These are phyloP conservation scores for Sycobia sp. DNA, from an alignment of 1,140 invertebrate species.

Conservation along the genomic window DNA sequence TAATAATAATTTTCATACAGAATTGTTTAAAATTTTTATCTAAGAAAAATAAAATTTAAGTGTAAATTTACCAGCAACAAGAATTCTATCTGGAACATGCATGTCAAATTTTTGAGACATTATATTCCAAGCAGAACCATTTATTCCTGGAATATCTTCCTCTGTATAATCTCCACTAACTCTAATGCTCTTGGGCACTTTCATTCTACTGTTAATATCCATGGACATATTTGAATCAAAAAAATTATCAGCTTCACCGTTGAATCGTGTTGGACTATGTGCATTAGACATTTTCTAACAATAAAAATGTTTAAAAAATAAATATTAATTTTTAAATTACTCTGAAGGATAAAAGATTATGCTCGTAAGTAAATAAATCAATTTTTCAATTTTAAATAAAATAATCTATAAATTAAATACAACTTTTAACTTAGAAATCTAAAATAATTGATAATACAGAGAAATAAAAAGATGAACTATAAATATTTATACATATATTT, in stretches of 20 bases:
- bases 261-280: slow-evolving; percentile 66
- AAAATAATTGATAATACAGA: too few species aligned
- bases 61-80: slow-evolving; percentile 71
- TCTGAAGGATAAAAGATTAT: too few species aligned
- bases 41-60: slow-evolving; percentile 5
- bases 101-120: slow-evolving; percentile 77
- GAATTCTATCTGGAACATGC: slow-evolving; percentile 88
- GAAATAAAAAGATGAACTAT: too few species aligned
- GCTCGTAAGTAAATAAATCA: too few species aligned
- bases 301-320: too few species aligned
- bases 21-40: background rate
- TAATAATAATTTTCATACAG: background rate
- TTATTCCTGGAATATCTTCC: slow-evolving; percentile 64
- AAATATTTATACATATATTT: too few species aligned
- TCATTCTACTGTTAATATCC: slow-evolving; percentile 79
- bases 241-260: slow-evolving; percentile 68
- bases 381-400: too few species aligned
- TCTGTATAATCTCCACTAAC: slow-evolving; percentile 72
- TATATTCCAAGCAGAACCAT: slow-evolving; percentile 67
- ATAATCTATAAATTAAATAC: too few species aligned
- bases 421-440: too few species aligned
- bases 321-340: too few species aligned
- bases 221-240: slow-evolving; percentile 74
- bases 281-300: slow-evolving; percentile 39
- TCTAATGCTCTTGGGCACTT: slow-evolving; percentile 77